Evolutionary conservation across 2,113 vertebrate species (phyloP), one percentile per base, ranked within the genome.

Genomic region (Reinhardtius hippoglossoides): DNA sequence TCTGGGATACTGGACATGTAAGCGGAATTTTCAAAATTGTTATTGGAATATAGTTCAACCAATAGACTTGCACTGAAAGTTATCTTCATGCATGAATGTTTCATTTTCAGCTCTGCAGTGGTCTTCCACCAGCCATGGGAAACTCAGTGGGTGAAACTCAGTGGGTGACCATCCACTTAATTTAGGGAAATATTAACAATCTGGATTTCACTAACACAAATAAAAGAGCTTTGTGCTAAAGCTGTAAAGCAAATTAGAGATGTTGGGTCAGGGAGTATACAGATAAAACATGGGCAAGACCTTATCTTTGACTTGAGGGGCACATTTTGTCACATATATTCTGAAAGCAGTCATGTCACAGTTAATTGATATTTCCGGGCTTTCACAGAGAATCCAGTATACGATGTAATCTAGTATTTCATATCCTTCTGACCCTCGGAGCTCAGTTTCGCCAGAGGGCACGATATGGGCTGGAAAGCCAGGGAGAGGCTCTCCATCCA

Each of bases 401-500:
- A 73, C 66, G 42, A 9, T 80, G 67, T 80, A 63, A 86, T 87
- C 72, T 74, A 70, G 55, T 42, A 64, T 78, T 85, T 88, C 66
- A 82, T 85, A 76, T 81, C 63, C 71, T 63, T 27, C 44, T 81
- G 78, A 85, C 52, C 75, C 76, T 55, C 27, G 56, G 72, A 80
- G 80, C 74, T 78, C 21, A 71, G 66, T 79, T 68, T 76, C 60
- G 73, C 82, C 75, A 67, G 16, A 4, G 72, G 88, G 85, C 74
- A 74, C 58, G 82, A 81, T 67, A 67, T 74, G 73, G 63, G 62
- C 63, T 59, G 57, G 65, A 84, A 80, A 85, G 62, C 63, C 67
- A 52, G 54, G 57, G 73, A 87, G 69, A 84, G 76, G 64, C 71
- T 84, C 74, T 82, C 76, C 69, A 67, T 84, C 78, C 75, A 76